Evolutionary conservation across 2,888 invertebrate genomes (phyloP).

Genomic region (Marasmarcha lunaedactyla): DNA sequence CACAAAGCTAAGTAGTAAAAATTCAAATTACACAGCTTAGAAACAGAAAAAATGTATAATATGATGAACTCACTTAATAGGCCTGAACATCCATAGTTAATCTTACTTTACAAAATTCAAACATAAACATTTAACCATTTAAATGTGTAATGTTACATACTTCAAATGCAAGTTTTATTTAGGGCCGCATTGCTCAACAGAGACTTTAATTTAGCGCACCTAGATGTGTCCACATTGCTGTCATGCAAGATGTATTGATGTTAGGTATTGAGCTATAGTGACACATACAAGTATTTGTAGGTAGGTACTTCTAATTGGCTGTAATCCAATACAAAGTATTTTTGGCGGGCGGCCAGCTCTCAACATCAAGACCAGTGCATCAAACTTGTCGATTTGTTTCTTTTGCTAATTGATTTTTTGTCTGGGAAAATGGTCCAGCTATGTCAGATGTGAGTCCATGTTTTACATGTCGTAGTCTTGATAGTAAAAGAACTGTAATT

Average conservation of each 20-base stretch:
- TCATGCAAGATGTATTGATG: conserved; percentile 55
- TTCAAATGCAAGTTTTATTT: background rate
- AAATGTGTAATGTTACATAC: background rate
- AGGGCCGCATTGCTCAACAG: conserved; percentile 28
- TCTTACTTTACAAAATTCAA: too few species aligned
- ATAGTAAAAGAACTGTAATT: too few species aligned
- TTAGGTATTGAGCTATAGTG: conserved; percentile 15
- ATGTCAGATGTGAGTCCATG: too few species aligned
- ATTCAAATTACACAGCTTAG: too few species aligned
- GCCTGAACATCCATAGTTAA: too few species aligned
- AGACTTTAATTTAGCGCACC: conserved; percentile 43
- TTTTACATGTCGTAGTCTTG: too few species aligned
- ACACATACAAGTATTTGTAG: conserved; percentile 33
- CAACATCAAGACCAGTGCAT: conserved; percentile 58
- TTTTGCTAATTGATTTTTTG: conserved; percentile 38
- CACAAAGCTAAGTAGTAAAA: too few species aligned
- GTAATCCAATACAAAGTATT: conserved; percentile 67
- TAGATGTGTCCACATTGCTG: conserved; percentile 46
- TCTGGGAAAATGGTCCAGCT: conserved; percentile 17
- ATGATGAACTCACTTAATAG: too few species aligned
- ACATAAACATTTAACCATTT: too few species aligned
- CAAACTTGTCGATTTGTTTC: conserved; percentile 60
- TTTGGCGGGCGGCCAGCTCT: conserved; percentile 55
- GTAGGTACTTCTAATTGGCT: conserved; percentile 65
- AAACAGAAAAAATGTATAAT: too few species aligned